Evolutionary conservation across 2,888 invertebrate species (phyloP), one percentile per base, ranked within the genome.

Genomic region (Alentia gelatinosa): DNA sequence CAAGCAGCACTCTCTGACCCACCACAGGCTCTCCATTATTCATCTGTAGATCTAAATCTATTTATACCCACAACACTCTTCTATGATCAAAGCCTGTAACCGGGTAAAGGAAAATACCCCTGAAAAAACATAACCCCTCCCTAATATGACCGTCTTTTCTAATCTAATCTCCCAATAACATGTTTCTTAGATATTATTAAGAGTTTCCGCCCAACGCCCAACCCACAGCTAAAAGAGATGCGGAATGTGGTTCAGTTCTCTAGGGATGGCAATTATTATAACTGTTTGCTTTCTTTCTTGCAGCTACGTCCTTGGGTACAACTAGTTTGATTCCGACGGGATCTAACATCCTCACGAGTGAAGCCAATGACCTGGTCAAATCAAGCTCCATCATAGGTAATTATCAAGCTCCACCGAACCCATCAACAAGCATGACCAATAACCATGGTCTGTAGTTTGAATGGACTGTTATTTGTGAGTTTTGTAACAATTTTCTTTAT

Each of bases 301-400:
- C 89, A 89, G 89, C 89, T 26, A 63, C 74, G 9, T 89, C 68
- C 0, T 33, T 89, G 39, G 68, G 68, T 37, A 89, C 89, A 9
- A 63, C 74, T 15, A 63, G 68, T 23, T 23, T 89, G 74, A 42
- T 63, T 19, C 63, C 89, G 1, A 74, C 89, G 1, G 68, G 68
- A 4, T 74, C 89, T 23, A 68, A 74, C 39, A 40, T 74, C 74
- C 39, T 89, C 3, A 63, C 89, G 5, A 89, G 74, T n/a, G 89
- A 89, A 35, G 68, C 89, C 89, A 89, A 74, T 39, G 68, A 89
- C 30, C 40, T 89, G 5, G 89, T 74, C 40, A 74, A 89, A 74
- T 89, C 89, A 42, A 42, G 89, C 68, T 89, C 89, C 74, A 89
- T 89, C 26, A 74, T 89, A 37, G 89, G 89, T 89, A 42, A 89